Evolutionary conservation across 2,888 invertebrate species (phyloP).

Genomic region (Lasioglossum pauxillum): DNA sequence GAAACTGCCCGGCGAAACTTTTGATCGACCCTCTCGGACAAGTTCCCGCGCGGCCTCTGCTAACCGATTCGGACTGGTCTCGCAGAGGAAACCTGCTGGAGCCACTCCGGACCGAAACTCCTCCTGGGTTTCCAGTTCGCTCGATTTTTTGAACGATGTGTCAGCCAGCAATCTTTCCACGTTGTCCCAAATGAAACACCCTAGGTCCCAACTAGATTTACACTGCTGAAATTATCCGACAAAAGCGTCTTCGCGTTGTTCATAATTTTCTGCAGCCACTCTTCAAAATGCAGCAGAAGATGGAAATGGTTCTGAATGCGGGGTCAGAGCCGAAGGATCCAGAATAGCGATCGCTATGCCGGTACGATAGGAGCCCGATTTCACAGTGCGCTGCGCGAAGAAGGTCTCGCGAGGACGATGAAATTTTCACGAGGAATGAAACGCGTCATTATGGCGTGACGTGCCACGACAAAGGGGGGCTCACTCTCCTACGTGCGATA

Average conservation of each 20-base stretch:
- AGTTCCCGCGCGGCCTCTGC: slow-evolving; percentile 48
- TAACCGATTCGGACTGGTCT: not conserved
- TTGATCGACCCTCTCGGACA: slow-evolving; percentile 52
- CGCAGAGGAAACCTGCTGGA: slow-evolving; percentile 20
- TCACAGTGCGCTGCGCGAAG: slow-evolving; percentile 1
- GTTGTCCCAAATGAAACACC: too few species aligned
- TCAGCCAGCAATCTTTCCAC: too few species aligned
- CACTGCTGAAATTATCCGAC: too few species aligned
- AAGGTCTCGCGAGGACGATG: slow-evolving; percentile 65
- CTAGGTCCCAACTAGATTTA: too few species aligned
- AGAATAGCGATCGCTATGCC: not conserved
- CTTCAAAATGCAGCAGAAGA: not conserved
- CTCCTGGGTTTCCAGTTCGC: not conserved
- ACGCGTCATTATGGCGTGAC: slow-evolving; percentile 74
- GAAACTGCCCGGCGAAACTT: slow-evolving; percentile 33
- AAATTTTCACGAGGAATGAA: slow-evolving; percentile 70
- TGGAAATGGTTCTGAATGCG: not conserved
- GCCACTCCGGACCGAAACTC: not conserved
- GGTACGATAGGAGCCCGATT: slow-evolving; percentile 10
- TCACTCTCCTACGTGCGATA: slow-evolving; percentile 72
- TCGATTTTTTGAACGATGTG: not conserved
- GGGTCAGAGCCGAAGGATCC: not conserved
- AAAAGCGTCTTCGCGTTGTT: too few species aligned
- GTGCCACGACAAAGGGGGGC: slow-evolving; percentile 73
- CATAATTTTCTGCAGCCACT: too few species aligned